A percentile compares a stretch with the other conserved stretches of the same genome.
Conservation (phyloP, 2,113 vertebrate species). For the Nymphicus hollandicus region DNA sequence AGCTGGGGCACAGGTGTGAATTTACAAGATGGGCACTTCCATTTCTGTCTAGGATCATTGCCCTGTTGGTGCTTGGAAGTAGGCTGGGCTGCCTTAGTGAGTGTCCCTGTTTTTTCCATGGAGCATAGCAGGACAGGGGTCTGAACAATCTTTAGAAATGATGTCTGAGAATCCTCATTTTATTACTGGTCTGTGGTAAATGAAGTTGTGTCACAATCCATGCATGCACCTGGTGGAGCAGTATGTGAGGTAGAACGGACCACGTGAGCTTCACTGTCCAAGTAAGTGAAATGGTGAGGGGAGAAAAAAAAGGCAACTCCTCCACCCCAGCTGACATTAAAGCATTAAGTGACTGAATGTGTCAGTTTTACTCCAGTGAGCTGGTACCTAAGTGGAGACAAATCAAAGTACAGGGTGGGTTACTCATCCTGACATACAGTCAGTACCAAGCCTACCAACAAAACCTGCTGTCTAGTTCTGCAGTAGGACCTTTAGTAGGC, state of each 20-base stretch:
- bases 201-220: neutral
- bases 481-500: neutral
- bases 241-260: neutral
- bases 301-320: neutral
- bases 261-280: neutral
- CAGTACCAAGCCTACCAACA: neutral
- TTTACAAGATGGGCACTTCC: neutral
- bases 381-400: neutral
- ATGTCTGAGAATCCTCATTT: neutral
- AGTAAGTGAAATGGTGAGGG: neutral
- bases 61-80: neutral
- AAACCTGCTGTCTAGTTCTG: neutral
- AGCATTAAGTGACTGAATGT: neutral
- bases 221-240: neutral
- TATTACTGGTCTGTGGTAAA: neutral
- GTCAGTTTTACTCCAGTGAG: neutral
- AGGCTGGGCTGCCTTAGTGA: neutral
- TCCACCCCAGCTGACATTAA: neutral
- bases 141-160: neutral
- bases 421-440: neutral
- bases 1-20: neutral
- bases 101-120: neutral
- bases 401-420: accelerated
- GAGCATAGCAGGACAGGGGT: accelerated
- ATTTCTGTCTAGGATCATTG: neutral